phyloP scores from a whole-genome alignment of 2,888 invertebrate genomes.

The Syrphus vitripennis region DNA sequence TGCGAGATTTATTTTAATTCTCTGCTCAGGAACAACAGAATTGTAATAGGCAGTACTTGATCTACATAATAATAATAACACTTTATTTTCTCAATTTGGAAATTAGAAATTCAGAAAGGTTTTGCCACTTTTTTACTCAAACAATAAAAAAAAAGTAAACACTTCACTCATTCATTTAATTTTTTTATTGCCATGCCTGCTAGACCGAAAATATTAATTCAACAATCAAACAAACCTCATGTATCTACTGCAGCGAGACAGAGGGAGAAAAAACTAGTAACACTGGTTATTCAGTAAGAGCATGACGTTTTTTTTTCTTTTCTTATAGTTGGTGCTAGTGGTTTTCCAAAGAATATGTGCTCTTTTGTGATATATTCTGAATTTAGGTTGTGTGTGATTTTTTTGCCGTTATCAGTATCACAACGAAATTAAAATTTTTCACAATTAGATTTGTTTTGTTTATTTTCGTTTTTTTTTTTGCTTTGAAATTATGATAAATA shows the following conservation, averaged over 20 bases:
- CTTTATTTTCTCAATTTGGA: neutral
- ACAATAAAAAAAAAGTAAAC: neutral
- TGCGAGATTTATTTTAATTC: neutral
- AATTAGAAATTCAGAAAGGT: neutral
- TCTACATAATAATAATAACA: neutral
- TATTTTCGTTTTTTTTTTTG: neutral
- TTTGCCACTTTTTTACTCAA: neutral
- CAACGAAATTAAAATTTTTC: neutral
- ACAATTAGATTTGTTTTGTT: neutral
- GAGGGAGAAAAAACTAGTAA: conserved; percentile 11
- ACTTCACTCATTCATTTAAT: conserved; percentile 3
- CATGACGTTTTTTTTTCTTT: neutral
- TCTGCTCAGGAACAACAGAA: neutral
- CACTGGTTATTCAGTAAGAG: conserved; percentile 4
- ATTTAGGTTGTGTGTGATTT: neutral
- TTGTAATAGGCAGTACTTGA: no score
- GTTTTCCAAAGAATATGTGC: neutral
- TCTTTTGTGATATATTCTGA: neutral
- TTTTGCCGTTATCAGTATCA: neutral
- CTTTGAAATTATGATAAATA: neutral
- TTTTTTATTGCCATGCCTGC: neutral
- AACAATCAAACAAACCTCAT: neutral
- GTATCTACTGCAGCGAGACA: neutral
- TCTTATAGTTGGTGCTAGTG: neutral
- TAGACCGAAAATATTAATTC: conserved; percentile 1